Evolutionary conservation across 1,140 invertebrate genomes (phyloP).

Genomic region (Drosophila nebulosa): DNA sequence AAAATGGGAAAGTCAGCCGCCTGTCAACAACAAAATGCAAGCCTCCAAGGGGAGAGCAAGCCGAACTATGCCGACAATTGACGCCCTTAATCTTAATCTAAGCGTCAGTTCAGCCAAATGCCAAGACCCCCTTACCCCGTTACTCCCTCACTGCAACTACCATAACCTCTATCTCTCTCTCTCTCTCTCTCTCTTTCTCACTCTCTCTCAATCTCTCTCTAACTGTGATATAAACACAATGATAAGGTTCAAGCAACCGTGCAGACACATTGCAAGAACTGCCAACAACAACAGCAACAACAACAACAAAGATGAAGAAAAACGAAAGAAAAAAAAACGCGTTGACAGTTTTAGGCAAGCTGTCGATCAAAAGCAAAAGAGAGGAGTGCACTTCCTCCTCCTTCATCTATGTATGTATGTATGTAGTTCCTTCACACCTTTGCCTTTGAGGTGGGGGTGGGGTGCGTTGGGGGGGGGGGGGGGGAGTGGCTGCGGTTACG

Average conservation of each 20-base stretch:
- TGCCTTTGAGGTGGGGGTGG: slow-evolving; percentile 19
- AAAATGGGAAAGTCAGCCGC: too few species aligned
- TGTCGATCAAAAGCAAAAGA: slow-evolving; percentile 71
- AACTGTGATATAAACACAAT: slow-evolving; percentile 41
- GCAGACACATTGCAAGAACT: slow-evolving; percentile 55
- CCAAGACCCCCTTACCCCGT: slow-evolving; percentile 25
- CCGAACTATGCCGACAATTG: slow-evolving; percentile 25
- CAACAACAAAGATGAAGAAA: slow-evolving; percentile 15
- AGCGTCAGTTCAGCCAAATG: slow-evolving; percentile 45
- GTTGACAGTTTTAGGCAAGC: slow-evolving; percentile 79
- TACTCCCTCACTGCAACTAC: not conserved
- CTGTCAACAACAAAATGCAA: not conserved
- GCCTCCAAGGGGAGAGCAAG: not conserved
- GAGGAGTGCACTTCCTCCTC: slow-evolving; percentile 37
- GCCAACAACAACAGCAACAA: slow-evolving; percentile 3
- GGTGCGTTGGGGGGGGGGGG: not conserved
- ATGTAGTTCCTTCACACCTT: slow-evolving; percentile 61
- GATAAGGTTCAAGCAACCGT: slow-evolving; percentile 38
- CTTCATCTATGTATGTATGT: too few species aligned
- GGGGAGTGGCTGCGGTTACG: slow-evolving; percentile 7
- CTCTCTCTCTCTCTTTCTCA: too few species aligned
- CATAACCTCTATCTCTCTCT: too few species aligned
- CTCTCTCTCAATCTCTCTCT: too few species aligned
- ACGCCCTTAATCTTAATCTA: slow-evolving; percentile 67
- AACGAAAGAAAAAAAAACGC: slow-evolving; percentile 47